Percentiles rank a stretch among this genome's conserved stretches.
Evolutionary conservation across 2,888 invertebrate species (phyloP).

Genomic region (Osmoderma eremita): DNA sequence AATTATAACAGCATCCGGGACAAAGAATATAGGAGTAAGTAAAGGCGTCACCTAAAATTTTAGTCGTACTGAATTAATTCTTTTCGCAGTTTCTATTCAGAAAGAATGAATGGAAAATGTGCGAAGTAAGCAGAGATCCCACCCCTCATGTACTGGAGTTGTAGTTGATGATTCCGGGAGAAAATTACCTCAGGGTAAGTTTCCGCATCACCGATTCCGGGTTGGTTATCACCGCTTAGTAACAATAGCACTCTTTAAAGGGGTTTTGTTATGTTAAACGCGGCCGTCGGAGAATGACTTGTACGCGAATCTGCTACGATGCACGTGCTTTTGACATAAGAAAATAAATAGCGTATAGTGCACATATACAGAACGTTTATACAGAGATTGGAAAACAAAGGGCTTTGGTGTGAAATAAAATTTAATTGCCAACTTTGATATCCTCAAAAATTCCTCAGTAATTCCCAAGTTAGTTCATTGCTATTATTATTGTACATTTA

Average conservation of each 20-base stretch:
- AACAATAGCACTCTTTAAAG: conserved; percentile 50
- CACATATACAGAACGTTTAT: too few species aligned
- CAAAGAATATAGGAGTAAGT: background rate
- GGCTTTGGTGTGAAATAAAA: too few species aligned
- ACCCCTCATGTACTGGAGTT: conserved; percentile 3
- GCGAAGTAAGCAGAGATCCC: conserved; percentile 21
- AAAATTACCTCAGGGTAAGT: conserved; percentile 24
- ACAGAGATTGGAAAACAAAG: too few species aligned
- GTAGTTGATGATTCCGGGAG: conserved; percentile 9
- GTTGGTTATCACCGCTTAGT: conserved; percentile 46
- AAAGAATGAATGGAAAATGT: conserved; percentile 9
- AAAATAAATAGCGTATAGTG: too few species aligned
- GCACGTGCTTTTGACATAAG: too few species aligned
- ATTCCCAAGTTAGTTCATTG: too few species aligned
- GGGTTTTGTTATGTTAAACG: conserved; percentile 48
- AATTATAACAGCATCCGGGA: background rate
- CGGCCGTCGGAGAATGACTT: conserved; percentile 7
- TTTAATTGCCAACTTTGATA: too few species aligned
- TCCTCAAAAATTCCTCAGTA: too few species aligned
- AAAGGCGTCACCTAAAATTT: background rate
- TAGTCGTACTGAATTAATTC: background rate
- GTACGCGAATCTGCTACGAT: too few species aligned
- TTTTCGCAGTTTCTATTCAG: background rate
- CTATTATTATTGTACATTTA: too few species aligned
- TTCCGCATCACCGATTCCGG: conserved; percentile 34